Percentiles rank a stretch among this genome's conserved stretches.
Evolutionary conservation across 2,113 vertebrate genomes (phyloP).

Genomic region (Xiphorhynchus elegans): DNA sequence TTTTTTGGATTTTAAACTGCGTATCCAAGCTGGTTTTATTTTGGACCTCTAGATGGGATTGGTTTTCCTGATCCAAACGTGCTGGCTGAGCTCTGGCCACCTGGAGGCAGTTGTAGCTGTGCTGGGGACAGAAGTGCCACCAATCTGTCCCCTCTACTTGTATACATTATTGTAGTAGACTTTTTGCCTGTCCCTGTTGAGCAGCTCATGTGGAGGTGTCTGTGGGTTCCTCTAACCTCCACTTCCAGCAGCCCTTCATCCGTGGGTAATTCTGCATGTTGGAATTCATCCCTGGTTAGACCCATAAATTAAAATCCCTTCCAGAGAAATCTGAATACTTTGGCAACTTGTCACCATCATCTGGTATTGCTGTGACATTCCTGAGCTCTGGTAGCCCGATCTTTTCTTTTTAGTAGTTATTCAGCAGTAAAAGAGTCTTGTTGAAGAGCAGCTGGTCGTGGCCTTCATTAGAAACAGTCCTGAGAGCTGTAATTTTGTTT

Average conservation of each 20-base stretch:
- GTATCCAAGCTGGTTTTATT: background rate
- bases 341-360: background rate
- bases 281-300: background rate
- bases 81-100: background rate
- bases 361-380: background rate
- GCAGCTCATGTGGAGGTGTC: background rate
- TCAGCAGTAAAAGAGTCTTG: background rate
- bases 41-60: background rate
- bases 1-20: background rate
- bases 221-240: background rate
- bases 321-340: background rate
- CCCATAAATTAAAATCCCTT: background rate
- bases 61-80: background rate
- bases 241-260: background rate
- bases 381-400: background rate
- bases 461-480: background rate
- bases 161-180: background rate
- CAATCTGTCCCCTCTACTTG: fast-evolving
- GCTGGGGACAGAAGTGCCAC: background rate
- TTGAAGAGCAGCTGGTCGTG: background rate
- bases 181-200: background rate
- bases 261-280: background rate
- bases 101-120: background rate
- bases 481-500: background rate
- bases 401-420: background rate